These are phyloP conservation scores for Temnothorax longispinosus DNA, from an alignment of 1,140 invertebrate genomes.

Conservation along the genomic window DNA sequence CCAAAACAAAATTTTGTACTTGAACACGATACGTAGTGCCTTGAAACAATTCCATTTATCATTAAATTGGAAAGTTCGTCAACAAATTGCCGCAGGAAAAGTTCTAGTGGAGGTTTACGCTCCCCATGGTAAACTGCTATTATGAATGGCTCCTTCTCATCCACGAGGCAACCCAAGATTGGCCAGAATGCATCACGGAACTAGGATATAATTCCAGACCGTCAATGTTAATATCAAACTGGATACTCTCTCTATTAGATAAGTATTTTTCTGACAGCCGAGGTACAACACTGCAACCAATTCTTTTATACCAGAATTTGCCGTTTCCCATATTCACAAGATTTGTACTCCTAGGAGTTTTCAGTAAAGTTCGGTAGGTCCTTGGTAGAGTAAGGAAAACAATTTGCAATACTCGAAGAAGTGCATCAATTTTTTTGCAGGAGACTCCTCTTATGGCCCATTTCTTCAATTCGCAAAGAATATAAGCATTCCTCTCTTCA, in stretches of 20 bases:
- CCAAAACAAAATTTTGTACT: slow-evolving; percentile 7
- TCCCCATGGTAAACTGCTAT: not conserved
- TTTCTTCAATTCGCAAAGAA: slow-evolving; percentile 13
- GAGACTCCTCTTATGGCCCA: not conserved
- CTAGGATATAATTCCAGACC: slow-evolving; percentile 8
- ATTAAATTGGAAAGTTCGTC: slow-evolving; percentile 15
- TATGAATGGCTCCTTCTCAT: slow-evolving; percentile 10
- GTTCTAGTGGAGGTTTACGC: slow-evolving; percentile 2
- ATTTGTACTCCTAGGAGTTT: slow-evolving; percentile 4
- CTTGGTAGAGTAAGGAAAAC: not conserved
- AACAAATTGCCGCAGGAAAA: not conserved
- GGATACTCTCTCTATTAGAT: not conserved
- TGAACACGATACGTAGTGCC: not conserved
- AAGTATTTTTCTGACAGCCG: slow-evolving; percentile 20
- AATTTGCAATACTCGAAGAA: not conserved
- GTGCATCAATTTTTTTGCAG: slow-evolving; percentile 27
- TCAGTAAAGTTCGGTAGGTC: not conserved
- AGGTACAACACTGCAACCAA: not conserved
- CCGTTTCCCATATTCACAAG: not conserved
- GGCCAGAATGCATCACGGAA: not conserved
- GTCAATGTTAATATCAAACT: slow-evolving; percentile 20
- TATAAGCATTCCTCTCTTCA: not conserved
- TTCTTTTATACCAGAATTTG: slow-evolving; percentile 15
- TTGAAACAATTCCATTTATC: slow-evolving; percentile 10
- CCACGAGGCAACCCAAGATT: slow-evolving; percentile 3